A percentile compares a stretch with the other conserved stretches of the same genome.
Conservation (phyloP, 1,140 invertebrate genomes). For the Aphaenogaster floridana region DNA sequence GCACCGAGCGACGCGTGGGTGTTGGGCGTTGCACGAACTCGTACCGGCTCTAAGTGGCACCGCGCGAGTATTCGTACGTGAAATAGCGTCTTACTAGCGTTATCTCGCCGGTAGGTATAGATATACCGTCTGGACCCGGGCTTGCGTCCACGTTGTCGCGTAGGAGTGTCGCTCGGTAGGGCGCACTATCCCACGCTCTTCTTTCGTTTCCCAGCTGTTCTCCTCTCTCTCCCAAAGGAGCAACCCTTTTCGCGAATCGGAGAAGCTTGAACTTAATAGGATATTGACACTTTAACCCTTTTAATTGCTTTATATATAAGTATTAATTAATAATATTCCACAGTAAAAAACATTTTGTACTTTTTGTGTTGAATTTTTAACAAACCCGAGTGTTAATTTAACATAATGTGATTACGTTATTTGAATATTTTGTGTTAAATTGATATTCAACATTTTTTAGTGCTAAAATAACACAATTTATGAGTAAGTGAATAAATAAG, state of each 20-base stretch:
- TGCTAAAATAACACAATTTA: too few relatives aligned
- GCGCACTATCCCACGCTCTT: constrained; percentile 64
- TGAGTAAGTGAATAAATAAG: too few relatives aligned
- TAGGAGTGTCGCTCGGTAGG: constrained; percentile 70
- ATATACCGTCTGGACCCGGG: constrained; percentile 68
- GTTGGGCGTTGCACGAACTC: constrained; percentile 69
- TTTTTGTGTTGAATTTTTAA: too few relatives aligned
- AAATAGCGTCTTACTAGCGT: constrained; percentile 74
- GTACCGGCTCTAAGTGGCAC: constrained; percentile 68
- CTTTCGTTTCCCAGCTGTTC: constrained; percentile 43
- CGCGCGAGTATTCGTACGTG: constrained; percentile 69
- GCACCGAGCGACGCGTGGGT: constrained; percentile 71
- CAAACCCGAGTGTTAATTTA: too few relatives aligned
- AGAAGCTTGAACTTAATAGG: neutral
- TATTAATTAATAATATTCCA: neutral
- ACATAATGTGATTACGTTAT: too few relatives aligned
- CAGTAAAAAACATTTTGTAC: too few relatives aligned
- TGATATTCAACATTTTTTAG: too few relatives aligned
- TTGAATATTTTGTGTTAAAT: too few relatives aligned
- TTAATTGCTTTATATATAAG: too few relatives aligned
- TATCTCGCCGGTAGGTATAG: constrained; percentile 73
- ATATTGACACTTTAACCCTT: neutral
- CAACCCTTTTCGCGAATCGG: neutral
- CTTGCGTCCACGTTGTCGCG: constrained; percentile 71
- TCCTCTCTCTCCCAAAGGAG: neutral